Conservation (phyloP, 2,888 invertebrate species). For the Drosophila eohydei region DNA sequence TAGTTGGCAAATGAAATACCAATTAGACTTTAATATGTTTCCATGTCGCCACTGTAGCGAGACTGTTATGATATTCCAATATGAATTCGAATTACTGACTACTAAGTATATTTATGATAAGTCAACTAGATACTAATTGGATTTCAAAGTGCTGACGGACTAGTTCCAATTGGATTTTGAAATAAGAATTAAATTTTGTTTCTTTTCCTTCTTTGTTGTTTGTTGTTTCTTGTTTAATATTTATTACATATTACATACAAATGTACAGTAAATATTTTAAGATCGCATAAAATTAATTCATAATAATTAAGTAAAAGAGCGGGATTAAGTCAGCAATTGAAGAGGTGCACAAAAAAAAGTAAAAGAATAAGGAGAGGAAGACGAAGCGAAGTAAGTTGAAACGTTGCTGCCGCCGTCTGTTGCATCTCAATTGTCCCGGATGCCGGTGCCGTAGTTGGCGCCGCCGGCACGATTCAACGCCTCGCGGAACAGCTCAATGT, state of each 20-base stretch:
- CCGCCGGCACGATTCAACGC: slow-evolving; percentile 91
- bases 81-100: too few species aligned
- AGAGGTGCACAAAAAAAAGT: slow-evolving; percentile 59
- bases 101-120: too few species aligned
- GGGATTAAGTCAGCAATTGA: slow-evolving; percentile 69
- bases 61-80: too few species aligned
- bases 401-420: neutral
- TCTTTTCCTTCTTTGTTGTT: neutral
- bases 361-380: neutral
- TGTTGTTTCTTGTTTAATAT: slow-evolving; percentile 46
- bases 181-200: too few species aligned
- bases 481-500: slow-evolving; percentile 89
- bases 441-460: slow-evolving; percentile 92
- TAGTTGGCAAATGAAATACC: too few species aligned
- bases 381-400: neutral
- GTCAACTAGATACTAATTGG: too few species aligned
- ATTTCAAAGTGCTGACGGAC: too few species aligned
- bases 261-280: slow-evolving; percentile 75
- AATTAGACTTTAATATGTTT: too few species aligned
- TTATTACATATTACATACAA: slow-evolving; percentile 75
- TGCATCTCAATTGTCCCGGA: slow-evolving; percentile 85
- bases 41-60: too few species aligned
- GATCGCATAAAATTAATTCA: slow-evolving; percentile 77
- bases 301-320: slow-evolving; percentile 73
- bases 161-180: too few species aligned